Conservation (phyloP, 2,888 invertebrate genomes). For the Cantharis rustica region DNA sequence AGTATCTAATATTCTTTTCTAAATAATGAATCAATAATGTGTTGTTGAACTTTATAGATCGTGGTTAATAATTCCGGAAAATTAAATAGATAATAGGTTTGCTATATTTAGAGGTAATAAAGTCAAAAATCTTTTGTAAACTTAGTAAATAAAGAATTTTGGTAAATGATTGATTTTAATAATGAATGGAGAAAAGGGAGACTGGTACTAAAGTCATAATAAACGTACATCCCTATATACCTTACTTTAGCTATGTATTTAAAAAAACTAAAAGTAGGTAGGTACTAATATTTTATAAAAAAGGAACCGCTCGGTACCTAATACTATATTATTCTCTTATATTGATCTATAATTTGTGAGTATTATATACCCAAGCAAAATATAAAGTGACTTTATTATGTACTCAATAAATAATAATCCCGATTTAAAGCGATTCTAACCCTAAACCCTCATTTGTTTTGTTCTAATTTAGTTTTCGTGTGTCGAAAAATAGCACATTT, state of each 20-base stretch:
- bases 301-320: neutral
- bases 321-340: neutral
- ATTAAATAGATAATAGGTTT: neutral
- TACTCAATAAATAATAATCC: too few relatives aligned
- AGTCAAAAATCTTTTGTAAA: neutral
- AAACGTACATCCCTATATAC: neutral
- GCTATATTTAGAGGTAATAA: neutral
- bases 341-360: neutral
- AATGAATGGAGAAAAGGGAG: slow-evolving; percentile 18
- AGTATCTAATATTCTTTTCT: neutral
- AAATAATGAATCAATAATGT: neutral
- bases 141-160: neutral
- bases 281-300: neutral
- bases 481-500: too few relatives aligned
- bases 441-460: too few relatives aligned
- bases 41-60: neutral
- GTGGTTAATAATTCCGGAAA: neutral
- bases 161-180: slow-evolving; percentile 17
- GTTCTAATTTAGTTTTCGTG: too few relatives aligned
- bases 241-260: neutral
- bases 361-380: too few relatives aligned
- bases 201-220: slow-evolving; percentile 23
- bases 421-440: too few relatives aligned
- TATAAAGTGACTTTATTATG: too few relatives aligned
- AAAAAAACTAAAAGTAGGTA: neutral